Evolutionary conservation across 1,140 invertebrate species (phyloP).

Genomic region (Leucophenga varia): DNA sequence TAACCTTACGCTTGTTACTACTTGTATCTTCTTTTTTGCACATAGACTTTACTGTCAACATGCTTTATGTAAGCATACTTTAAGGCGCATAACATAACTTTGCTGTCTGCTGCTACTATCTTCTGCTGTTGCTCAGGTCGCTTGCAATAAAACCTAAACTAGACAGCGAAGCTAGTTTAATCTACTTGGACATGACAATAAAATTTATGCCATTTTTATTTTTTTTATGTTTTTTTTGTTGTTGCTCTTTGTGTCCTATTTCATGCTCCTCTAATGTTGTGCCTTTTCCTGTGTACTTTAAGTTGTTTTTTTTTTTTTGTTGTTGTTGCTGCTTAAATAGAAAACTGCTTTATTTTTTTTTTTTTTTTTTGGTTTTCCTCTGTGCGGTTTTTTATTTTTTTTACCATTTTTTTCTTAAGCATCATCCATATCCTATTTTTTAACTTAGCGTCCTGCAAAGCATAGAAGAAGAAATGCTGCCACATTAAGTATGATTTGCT

Average conservation of each 20-base stretch:
- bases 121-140: too few species aligned
- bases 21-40: neutral
- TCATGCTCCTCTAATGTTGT: neutral
- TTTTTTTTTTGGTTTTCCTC: neutral
- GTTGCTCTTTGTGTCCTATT: constrained; percentile 5
- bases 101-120: too few species aligned
- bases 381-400: constrained; percentile 15
- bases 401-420: too few species aligned
- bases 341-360: too few species aligned
- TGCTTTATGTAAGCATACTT: constrained; percentile 30
- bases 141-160: too few species aligned
- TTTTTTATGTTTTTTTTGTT: too few species aligned
- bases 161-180: constrained; percentile 40
- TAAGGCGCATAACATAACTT: constrained; percentile 22
- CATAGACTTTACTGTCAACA: too few species aligned
- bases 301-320: neutral
- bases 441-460: too few species aligned
- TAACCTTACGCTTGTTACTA: constrained; percentile 21
- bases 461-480: constrained; percentile 43
- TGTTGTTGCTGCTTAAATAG: neutral
- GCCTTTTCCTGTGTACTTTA: constrained; percentile 14
- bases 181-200: constrained; percentile 54
- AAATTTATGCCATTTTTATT: constrained; percentile 51
- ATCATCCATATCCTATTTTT: too few species aligned
- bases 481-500: constrained; percentile 53